phyloP scores from a whole-genome alignment of 2,113 vertebrate species.

The Ibidorhyncha struthersii region DNA sequence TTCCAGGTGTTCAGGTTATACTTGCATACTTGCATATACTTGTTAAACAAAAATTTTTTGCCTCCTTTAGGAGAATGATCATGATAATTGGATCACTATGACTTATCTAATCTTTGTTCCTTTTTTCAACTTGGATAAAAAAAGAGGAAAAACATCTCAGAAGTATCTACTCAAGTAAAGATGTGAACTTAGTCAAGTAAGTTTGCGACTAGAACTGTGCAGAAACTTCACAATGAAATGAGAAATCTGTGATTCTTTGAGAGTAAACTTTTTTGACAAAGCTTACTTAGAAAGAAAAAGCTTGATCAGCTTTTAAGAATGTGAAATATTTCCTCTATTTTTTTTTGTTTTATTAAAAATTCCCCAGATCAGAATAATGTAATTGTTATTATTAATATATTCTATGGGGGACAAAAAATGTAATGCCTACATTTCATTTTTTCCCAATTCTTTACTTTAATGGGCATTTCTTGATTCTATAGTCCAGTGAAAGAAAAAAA shows the following conservation, averaged over 20 bases:
- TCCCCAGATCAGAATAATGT: neutral
- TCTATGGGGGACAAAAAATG: neutral
- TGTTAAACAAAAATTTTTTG: neutral
- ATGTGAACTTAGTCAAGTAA: neutral
- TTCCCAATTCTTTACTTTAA: neutral
- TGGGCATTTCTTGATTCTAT: neutral
- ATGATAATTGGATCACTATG: neutral
- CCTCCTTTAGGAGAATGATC: neutral
- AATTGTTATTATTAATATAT: neutral
- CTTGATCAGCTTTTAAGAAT: neutral
- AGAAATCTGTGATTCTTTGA: neutral
- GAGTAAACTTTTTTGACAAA: neutral
- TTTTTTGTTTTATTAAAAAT: neutral
- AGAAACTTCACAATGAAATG: neutral
- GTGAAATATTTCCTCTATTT: neutral
- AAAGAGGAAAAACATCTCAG: neutral
- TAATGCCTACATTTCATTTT: neutral
- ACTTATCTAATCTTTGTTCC: neutral
- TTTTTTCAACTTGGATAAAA: neutral
- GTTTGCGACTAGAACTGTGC: fast-evolving
- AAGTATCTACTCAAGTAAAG: neutral
- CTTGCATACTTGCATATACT: neutral
- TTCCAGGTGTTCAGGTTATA: neutral
- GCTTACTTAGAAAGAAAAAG: neutral
- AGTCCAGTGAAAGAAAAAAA: neutral